Evolutionary conservation across 2,888 invertebrate species (phyloP).

Genomic region (Caradrina kadenii): DNA sequence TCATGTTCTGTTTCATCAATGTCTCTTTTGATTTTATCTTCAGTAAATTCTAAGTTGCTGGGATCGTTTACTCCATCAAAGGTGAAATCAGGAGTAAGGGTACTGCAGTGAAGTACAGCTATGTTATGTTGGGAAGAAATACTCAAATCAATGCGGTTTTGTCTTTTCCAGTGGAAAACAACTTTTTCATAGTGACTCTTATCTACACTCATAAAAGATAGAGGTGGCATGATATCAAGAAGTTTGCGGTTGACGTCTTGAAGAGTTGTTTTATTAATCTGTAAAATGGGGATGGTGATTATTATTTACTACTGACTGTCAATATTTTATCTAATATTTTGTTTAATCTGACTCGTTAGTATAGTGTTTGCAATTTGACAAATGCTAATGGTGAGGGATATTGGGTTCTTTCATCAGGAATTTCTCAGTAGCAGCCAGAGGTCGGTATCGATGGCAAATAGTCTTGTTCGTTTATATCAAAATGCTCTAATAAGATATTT

Average conservation of each 20-base stretch:
- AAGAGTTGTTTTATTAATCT: conserved; percentile 78
- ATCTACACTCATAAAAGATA: conserved; percentile 74
- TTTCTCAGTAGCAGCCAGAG: too few relatives aligned
- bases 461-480: too few relatives aligned
- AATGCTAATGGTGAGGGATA: too few relatives aligned
- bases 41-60: conserved; percentile 49
- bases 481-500: too few relatives aligned
- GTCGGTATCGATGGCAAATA: too few relatives aligned
- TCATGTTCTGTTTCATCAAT: conserved; percentile 33
- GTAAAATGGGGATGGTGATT: conserved; percentile 53
- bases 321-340: too few relatives aligned
- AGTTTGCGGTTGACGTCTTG: conserved; percentile 70
- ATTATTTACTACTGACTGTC: neutral
- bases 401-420: too few relatives aligned
- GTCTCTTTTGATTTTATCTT: conserved; percentile 60
- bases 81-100: conserved; percentile 70
- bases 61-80: conserved; percentile 64
- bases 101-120: conserved; percentile 75
- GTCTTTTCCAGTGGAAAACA: conserved; percentile 77
- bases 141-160: conserved; percentile 64
- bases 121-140: conserved; percentile 65
- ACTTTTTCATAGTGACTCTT: conserved; percentile 74
- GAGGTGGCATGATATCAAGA: conserved; percentile 71
- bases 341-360: neutral
- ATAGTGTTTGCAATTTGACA: too few relatives aligned